Base-by-base conservation (phyloP, 2,113 vertebrate species). In the Silurus asotus region DNA sequence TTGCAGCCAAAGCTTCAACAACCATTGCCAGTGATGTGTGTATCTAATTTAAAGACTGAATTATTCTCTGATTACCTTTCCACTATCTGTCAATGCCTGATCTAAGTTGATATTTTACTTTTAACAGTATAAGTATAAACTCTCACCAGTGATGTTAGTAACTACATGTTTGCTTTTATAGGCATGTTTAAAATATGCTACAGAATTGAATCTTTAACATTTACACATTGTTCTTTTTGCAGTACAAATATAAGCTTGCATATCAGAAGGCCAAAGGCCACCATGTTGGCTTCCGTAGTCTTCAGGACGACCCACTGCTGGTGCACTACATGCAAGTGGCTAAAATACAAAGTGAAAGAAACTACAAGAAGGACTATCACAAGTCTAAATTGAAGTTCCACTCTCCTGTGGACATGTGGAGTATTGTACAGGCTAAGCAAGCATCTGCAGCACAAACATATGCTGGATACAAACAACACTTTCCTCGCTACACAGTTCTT, bases 301-400 rank as follows among this genome's bases (percentile, higher is more conserved):
- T 98, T 37, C 93, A 95, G 91, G 97, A 98, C 0, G 97, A 98
- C 81, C 97, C 97, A n/a, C 94, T 98, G 89, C 94, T 99, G 87
- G 97, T 98, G 56, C 97, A 98, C 91, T 99, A 96, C 86, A 97
- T 98, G 97, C 70, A 96, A 0, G 93, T 98, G 87, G 97, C 97
- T 0, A 97, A 95, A 87, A 17, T 96, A 78, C 97, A 99, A 91
- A 98, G 97, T 0, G 96, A 97, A 0, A 96, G 92, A 65, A 96
- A 96, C 90, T 99, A 99, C 88, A 98, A 94, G 93, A 97, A 97
- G 88, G 96, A 97, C 91, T 99, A 97, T 23, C 95, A 99, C 90
- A 96, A 96, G 85, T 81, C 90, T 88, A 99, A 99, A 92, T 96
- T 98, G 84, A 96, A 96, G 91, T 98, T 96, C 61, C 96, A 97